Evolutionary conservation across 2,113 vertebrate genomes (phyloP), one percentile per base, ranked within the genome.

Genomic region (Pangasianodon gigas): DNA sequence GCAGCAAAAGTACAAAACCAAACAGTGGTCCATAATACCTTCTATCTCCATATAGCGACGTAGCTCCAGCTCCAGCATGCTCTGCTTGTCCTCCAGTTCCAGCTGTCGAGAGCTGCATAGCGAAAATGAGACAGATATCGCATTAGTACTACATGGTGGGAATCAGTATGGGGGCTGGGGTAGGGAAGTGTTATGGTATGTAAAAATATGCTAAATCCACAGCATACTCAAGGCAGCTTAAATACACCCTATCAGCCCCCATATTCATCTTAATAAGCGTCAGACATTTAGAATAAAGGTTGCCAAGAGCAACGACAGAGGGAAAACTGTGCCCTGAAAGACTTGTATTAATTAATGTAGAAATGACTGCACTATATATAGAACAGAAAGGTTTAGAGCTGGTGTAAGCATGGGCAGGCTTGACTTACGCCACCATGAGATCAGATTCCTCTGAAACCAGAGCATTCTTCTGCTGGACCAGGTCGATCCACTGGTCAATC

Each of bases 381-480:
- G 84, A 83, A 83, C 52, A 54, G 81, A 60, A 44, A 44, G 69
- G 29, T 51, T 67, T 41, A n/a, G 29, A 46, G 62, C 51, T 21
- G 51, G 13, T 44, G 13, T 69, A 60, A 86, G n/a, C 6, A 32
- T 0, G 7, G 13, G 14, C 32, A 85, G 32, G 13, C 1, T 19
- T 60, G 7, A 96, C 97, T 97, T 95, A 99, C 98, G 91, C 93
- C 89, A 99, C 97, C 97, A 98, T 99, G 91, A 99, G 97, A 89
- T 98, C 98, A 0, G 98, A 98, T 93, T 99, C 98, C 92, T 99
- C 98, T 0, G 93, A 96, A 86, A 99, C 94, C 89, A 99, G 88
- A 0, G 91, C 95, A 89, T 99, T 98, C 94, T 98, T 99, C 94
- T 97, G 94, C 85, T 98, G 96, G 67, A 99, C 97, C 0, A 99